These are phyloP conservation scores for Hypomecis punctinalis DNA, from an alignment of 2,888 invertebrate genomes.

Conservation along the genomic window DNA sequence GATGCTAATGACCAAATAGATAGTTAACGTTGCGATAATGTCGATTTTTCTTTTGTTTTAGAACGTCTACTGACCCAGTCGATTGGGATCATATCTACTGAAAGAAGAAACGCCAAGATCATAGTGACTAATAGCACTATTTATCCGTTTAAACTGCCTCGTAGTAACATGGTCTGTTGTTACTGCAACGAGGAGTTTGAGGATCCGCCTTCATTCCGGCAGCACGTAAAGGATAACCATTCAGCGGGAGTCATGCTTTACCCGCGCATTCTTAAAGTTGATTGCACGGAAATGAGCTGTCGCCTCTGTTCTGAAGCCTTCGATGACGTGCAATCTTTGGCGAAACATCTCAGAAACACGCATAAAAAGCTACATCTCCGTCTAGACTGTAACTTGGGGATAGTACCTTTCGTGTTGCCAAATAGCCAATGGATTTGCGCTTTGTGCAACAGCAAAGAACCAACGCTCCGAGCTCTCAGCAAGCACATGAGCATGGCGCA, in stretches of 20 bases:
- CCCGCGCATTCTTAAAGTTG: constrained; percentile 54
- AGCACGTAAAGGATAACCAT: constrained; percentile 55
- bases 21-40: constrained; percentile 11
- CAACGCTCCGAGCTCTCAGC: constrained; percentile 41
- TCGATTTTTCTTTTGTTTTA: constrained; percentile 14
- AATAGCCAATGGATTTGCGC: constrained; percentile 35
- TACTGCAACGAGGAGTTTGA: constrained; percentile 72
- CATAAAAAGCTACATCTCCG: constrained; percentile 48
- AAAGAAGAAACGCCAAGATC: constrained; percentile 57
- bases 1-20: not conserved
- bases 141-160: constrained; percentile 76
- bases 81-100: not conserved
- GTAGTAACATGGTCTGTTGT: constrained; percentile 71
- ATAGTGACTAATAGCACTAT: constrained; percentile 74
- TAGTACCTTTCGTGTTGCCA: constrained; percentile 37
- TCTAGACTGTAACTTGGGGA: constrained; percentile 33
- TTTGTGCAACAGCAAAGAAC: constrained; percentile 30
- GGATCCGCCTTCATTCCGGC: constrained; percentile 62
- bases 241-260: constrained; percentile 48
- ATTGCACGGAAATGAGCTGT: constrained; percentile 65
- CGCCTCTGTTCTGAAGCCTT: constrained; percentile 55
- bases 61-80: constrained; percentile 8
- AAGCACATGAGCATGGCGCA: constrained; percentile 48
- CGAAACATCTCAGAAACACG: constrained; percentile 52
- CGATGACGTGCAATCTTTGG: constrained; percentile 47